These are phyloP conservation scores for Brachionus rotundiformis DNA, from an alignment of 1,140 invertebrate genomes.

Conservation along the genomic window DNA sequence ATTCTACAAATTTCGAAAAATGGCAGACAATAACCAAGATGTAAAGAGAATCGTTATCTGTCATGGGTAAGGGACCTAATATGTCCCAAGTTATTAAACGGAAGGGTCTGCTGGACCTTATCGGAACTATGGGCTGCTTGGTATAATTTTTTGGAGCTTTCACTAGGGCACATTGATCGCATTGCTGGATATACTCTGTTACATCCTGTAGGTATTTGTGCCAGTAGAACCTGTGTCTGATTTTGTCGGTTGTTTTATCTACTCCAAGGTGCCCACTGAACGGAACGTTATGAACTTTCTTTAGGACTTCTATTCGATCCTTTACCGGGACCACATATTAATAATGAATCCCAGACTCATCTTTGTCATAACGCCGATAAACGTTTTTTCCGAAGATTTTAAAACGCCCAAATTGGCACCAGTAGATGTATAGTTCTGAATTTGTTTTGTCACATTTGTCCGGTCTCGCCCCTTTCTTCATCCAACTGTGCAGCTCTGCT, in stretches of 20 bases:
- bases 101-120: no score
- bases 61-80: no score
- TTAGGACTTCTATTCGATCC: no score
- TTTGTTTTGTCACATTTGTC: no score
- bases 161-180: background rate
- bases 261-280: background rate
- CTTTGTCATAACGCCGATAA: background rate
- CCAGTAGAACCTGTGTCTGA: background rate
- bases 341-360: background rate
- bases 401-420: background rate
- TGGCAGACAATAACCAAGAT: no score
- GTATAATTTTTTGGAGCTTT: no score
- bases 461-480: background rate
- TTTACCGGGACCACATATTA: background rate
- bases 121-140: no score
- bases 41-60: no score
- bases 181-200: background rate
- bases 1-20: no score
- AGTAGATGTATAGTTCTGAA: background rate
- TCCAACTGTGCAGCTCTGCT: background rate
- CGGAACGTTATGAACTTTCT: background rate
- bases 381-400: slow-evolving; percentile 5
- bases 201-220: background rate
- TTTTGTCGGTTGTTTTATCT: background rate
- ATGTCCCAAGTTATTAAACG: no score